Evolutionary conservation across 2,113 vertebrate species (phyloP).

Genomic region (Lampris megalopsis): DNA sequence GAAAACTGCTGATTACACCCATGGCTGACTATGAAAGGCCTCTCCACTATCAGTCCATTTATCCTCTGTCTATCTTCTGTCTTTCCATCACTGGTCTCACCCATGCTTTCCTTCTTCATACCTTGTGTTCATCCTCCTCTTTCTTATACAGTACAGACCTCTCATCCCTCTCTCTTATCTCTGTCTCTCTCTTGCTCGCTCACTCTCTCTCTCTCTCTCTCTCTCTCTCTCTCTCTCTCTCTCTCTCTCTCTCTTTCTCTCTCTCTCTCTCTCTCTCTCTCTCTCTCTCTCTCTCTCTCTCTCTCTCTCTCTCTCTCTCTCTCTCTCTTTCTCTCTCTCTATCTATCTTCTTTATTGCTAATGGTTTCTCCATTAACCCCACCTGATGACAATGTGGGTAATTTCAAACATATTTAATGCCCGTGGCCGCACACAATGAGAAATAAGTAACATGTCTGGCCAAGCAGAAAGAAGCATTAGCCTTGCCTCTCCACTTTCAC

Average conservation of each 20-base stretch:
- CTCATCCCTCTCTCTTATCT: not conserved
- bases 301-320: slow-evolving; percentile 11
- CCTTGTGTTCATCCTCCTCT: too few species aligned
- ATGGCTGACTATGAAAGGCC: not conserved
- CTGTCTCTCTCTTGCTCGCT: not conserved
- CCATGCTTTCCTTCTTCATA: not conserved
- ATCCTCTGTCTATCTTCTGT: not conserved
- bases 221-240: not conserved
- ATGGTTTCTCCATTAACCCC: slow-evolving; percentile 66
- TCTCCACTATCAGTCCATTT: not conserved
- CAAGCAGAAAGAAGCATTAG: slow-evolving; percentile 53
- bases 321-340: not conserved
- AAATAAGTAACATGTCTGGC: slow-evolving; percentile 55
- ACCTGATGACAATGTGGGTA: slow-evolving; percentile 64
- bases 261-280: not conserved
- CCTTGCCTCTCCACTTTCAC: slow-evolving; percentile 21
- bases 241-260: not conserved
- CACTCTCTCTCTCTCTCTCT: not conserved
- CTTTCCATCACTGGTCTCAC: not conserved
- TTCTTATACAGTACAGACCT: not conserved
- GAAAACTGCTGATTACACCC: slow-evolving; percentile 38
- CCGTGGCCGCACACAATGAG: slow-evolving; percentile 58
- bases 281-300: not conserved
- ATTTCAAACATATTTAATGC: slow-evolving; percentile 63
- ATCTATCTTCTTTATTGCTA: slow-evolving; percentile 31